These are phyloP conservation scores for Steatocranus sp. DNA, from an alignment of 2,797 vertebrate species.

Conservation along the genomic window DNA sequence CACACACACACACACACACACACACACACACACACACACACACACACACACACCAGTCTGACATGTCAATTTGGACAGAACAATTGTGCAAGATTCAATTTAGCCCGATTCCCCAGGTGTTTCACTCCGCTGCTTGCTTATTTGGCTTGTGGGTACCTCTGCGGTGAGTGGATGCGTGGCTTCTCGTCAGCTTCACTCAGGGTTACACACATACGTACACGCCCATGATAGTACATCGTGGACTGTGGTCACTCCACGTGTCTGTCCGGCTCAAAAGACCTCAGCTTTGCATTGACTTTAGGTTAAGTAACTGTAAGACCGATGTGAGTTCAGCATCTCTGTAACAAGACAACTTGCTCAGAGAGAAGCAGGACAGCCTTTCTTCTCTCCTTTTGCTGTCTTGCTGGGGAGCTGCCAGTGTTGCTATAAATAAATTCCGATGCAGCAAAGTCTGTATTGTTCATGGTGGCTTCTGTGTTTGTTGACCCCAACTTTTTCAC, in stretches of 20 bases:
- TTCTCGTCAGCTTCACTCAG: constrained; percentile 9
- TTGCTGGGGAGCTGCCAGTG: constrained; percentile 18
- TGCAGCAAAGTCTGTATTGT: constrained; percentile 55
- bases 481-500: constrained; percentile 35
- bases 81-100: constrained; percentile 38
- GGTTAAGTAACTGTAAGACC: background rate
- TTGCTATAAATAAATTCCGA: constrained; percentile 60
- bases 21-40: background rate
- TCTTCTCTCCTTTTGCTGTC: background rate
- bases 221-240: background rate
- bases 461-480: constrained; percentile 42
- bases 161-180: background rate
- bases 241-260: background rate
- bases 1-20: background rate
- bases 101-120: constrained; percentile 29
- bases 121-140: constrained; percentile 21
- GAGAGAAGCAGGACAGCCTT: background rate
- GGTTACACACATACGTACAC: background rate
- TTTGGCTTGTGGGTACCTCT: background rate
- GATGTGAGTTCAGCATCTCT: background rate
- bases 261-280: background rate
- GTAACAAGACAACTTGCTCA: background rate
- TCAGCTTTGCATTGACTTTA: background rate
- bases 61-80: constrained; percentile 30
- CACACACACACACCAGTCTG: background rate